Evolutionary conservation across 2,888 invertebrate genomes (phyloP), one percentile per base, ranked within the genome.

Genomic region (Erebia ligea): DNA sequence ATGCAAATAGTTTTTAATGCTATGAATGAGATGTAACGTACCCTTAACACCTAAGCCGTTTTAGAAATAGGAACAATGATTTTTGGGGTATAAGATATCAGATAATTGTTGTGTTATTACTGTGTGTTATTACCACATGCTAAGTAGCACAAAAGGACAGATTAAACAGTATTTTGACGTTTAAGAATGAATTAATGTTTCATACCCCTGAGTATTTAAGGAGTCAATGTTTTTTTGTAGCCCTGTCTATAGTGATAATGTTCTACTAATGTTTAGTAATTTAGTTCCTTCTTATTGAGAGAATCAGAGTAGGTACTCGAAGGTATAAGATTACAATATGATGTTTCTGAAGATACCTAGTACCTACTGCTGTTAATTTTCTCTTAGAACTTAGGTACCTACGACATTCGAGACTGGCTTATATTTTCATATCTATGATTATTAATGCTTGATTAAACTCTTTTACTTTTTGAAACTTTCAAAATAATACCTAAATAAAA

Each of bases 151-250:
- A 73, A 73, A 50, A 25, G 25, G 25, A 57, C 8, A 61, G 71
- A 69, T 73, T 73, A 67, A 52, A 68, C 63, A 67, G 48, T 70
- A 48, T 63, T 66, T 68, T 68, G 62, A 70, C 70, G 62, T 58
- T 59, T 50, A 34, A 15, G n/a, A 17, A 62, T 54, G 67, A 69
- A 66, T 68, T 63, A 69, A 66, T 65, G 19, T 9, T 54, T 8
- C 21, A 34, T 10, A 45, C 13, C 17, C n/a, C 15, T 42, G 19
- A 34, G 42, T 17, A 5, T 78, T 80, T 62, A 48, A 57, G 19
- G 48, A 13, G 13, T 45, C 40, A 42, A 58, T 15, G n/a, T 25
- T 25, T 10, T 76, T 52, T 52, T 50, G 6, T 50, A 6, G n/a
- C 17, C 10, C 19, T 10, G 3, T 19, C 2, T 10, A 19, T 19